phyloP scores from a whole-genome alignment of 2,888 invertebrate species.

The Chirona hameri region DNA sequence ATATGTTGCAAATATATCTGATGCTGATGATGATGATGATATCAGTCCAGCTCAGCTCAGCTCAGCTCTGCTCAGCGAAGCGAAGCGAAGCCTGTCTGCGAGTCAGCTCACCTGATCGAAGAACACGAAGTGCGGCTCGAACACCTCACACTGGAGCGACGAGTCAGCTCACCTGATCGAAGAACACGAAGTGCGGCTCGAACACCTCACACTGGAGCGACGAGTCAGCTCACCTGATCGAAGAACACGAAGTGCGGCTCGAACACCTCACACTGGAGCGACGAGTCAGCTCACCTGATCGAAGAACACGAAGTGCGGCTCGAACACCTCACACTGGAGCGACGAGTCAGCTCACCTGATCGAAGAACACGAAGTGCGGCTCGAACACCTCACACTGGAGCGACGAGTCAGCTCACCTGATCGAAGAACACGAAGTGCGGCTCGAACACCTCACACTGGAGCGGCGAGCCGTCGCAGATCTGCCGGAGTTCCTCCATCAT shows the following conservation, averaged over 20 bases:
- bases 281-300: constrained; percentile 56
- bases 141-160: constrained; percentile 63
- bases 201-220: constrained; percentile 66
- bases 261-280: constrained; percentile 67
- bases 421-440: constrained; percentile 95
- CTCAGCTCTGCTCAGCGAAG: too few relatives aligned
- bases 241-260: constrained; percentile 95
- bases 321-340: constrained; percentile 70
- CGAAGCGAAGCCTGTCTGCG: too few relatives aligned
- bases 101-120: constrained; percentile 59
- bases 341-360: constrained; percentile 51
- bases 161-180: constrained; percentile 57
- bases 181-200: constrained; percentile 92
- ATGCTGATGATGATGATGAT: too few relatives aligned
- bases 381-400: constrained; percentile 74
- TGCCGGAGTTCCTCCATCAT: constrained; percentile 43
- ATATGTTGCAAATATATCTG: too few relatives aligned
- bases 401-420: constrained; percentile 42
- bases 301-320: constrained; percentile 93
- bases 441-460: constrained; percentile 75
- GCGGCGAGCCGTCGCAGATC: constrained; percentile 41
- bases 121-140: constrained; percentile 92
- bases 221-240: constrained; percentile 53
- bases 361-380: constrained; percentile 93
- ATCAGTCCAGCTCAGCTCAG: too few relatives aligned